Evolutionary conservation across 2,888 invertebrate genomes (phyloP).

Genomic region (Melanargia galathea): DNA sequence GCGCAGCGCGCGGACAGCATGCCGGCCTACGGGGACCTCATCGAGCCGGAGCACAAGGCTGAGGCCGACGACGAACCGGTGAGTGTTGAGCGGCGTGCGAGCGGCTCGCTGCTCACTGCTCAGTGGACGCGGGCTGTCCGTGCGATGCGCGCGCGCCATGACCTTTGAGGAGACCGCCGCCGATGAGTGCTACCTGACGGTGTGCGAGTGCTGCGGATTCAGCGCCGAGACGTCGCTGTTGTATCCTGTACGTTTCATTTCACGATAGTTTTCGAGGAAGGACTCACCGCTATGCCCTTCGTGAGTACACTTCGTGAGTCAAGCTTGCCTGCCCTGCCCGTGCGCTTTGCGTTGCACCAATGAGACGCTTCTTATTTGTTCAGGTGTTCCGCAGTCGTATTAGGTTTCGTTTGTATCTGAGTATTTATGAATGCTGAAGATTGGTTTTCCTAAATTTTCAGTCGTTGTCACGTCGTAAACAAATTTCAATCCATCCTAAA

Average conservation of each 20-base stretch:
- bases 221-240: slow-evolving; percentile 77
- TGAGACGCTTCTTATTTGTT: slow-evolving; percentile 20
- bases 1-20: slow-evolving; percentile 72
- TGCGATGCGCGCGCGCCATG: slow-evolving; percentile 80
- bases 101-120: slow-evolving; percentile 40
- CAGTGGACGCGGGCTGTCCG: slow-evolving; percentile 66
- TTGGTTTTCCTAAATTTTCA: neutral
- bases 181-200: slow-evolving; percentile 76
- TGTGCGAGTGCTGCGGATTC: slow-evolving; percentile 82
- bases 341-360: slow-evolving; percentile 48
- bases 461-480: neutral
- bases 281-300: slow-evolving; percentile 70
- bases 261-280: slow-evolving; percentile 72
- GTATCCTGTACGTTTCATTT: slow-evolving; percentile 78
- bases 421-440: neutral
- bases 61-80: slow-evolving; percentile 62
- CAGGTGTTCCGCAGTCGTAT: slow-evolving; percentile 19
- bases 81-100: slow-evolving; percentile 53
- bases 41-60: slow-evolving; percentile 67
- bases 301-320: slow-evolving; percentile 75
- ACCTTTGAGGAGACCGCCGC: slow-evolving; percentile 76
- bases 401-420: neutral
- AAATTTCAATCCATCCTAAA: neutral
- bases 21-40: slow-evolving; percentile 80
- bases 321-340: slow-evolving; percentile 57